Evolutionary conservation across 2,113 vertebrate species (phyloP).

Genomic region (Leucopsar rothschildi): DNA sequence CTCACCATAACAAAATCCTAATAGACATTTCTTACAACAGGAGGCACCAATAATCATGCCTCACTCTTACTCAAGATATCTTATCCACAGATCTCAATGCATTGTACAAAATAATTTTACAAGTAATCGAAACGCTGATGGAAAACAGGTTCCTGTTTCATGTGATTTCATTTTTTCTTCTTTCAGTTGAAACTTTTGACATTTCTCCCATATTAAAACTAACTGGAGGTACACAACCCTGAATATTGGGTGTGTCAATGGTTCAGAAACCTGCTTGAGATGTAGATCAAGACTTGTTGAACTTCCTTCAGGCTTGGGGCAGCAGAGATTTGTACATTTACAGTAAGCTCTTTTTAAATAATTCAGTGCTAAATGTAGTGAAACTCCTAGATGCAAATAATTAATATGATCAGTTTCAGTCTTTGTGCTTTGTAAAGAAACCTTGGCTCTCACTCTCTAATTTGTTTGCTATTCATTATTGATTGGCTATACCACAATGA

Average conservation of each 20-base stretch:
- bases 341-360: not conserved
- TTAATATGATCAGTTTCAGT: not conserved
- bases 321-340: not conserved
- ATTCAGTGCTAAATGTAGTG: not conserved
- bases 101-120: not conserved
- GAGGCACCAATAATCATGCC: not conserved
- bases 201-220: not conserved
- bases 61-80: not conserved
- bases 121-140: not conserved
- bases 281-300: not conserved
- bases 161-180: not conserved
- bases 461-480: conserved; percentile 6
- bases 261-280: not conserved
- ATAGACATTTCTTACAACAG: not conserved
- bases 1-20: not conserved
- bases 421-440: conserved; percentile 8
- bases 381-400: conserved; percentile 1
- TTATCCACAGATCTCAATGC: not conserved
- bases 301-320: not conserved
- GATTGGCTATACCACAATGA: not conserved
- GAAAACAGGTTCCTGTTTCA: not conserved
- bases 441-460: not conserved
- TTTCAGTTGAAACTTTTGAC: not conserved
- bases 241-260: not conserved
- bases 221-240: not conserved